Percentiles rank a stretch among this genome's conserved stretches.
phyloP scores from a whole-genome alignment of 1,140 invertebrate genomes.

The Heterodera schachtii region DNA sequence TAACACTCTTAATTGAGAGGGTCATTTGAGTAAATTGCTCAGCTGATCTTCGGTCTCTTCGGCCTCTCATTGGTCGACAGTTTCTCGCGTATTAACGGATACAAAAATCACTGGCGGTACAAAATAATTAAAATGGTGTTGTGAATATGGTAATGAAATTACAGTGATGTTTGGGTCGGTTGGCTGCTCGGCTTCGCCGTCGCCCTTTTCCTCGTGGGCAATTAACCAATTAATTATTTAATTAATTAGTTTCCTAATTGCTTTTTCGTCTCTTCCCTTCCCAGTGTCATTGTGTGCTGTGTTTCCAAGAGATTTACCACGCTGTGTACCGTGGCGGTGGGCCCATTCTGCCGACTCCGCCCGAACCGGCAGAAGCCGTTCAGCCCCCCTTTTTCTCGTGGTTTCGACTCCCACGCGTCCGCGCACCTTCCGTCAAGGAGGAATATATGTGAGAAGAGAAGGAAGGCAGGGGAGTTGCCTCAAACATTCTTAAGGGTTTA shows the following conservation, averaged over 20 bases:
- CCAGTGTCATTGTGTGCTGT: conserved; percentile 63
- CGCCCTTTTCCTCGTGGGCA: conserved; percentile 57
- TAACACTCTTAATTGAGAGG: not conserved
- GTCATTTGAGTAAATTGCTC: not conserved
- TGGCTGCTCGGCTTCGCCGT: conserved; percentile 63
- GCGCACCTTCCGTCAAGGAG: conserved; percentile 64
- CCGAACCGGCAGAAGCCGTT: conserved; percentile 52
- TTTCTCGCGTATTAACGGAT: conserved; percentile 65
- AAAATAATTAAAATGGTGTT: not conserved
- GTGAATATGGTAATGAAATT: not conserved
- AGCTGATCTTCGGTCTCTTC: conserved; percentile 64
- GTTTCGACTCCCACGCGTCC: conserved; percentile 64
- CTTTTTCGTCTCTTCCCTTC: conserved; percentile 22
- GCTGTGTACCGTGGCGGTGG: conserved; percentile 45
- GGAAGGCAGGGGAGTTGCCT: not conserved
- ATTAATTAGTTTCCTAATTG: not conserved
- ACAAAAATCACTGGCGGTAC: conserved; percentile 64
- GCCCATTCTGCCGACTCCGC: conserved; percentile 6
- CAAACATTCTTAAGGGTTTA: conserved; percentile 51
- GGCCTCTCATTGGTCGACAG: conserved; percentile 62
- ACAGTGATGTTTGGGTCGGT: conserved; percentile 63
- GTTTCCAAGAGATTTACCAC: conserved; percentile 66
- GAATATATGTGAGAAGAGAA: conserved; percentile 62
- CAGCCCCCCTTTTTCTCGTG: conserved; percentile 63
- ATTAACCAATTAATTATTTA: not conserved